Conservation (phyloP, 2,113 vertebrate genomes). For the Parus major region DNA sequence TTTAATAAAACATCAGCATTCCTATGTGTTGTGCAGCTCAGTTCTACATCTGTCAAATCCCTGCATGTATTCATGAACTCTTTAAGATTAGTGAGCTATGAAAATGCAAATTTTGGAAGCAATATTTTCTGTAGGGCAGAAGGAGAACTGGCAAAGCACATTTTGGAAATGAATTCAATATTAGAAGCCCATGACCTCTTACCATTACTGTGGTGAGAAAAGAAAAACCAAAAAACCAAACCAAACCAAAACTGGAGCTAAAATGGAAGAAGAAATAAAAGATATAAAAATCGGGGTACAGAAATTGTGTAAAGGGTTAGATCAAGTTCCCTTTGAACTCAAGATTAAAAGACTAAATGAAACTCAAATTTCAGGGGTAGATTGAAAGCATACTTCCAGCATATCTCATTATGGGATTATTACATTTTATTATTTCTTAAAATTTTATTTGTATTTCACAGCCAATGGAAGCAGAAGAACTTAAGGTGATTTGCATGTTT, state of each 20-base stretch:
- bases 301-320: background rate
- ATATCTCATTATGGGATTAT: background rate
- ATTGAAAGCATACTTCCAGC: background rate
- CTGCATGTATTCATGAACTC: background rate
- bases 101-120: background rate
- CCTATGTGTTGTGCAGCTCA: background rate
- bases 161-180: background rate
- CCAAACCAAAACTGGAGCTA: background rate
- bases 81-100: background rate
- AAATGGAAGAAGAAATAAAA: background rate
- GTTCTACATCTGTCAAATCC: background rate
- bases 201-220: fast-evolving
- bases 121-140: background rate
- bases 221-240: too few relatives aligned
- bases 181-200: background rate
- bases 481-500: background rate
- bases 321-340: background rate
- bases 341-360: background rate
- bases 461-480: background rate
- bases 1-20: background rate
- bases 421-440: background rate
- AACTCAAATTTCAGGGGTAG: fast-evolving
- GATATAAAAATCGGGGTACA: background rate
- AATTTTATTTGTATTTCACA: background rate
- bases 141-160: background rate